A percentile compares a stretch with the other conserved stretches of the same genome.
Evolutionary conservation across 2,113 vertebrate species (phyloP).

Genomic region (Felis chaus): DNA sequence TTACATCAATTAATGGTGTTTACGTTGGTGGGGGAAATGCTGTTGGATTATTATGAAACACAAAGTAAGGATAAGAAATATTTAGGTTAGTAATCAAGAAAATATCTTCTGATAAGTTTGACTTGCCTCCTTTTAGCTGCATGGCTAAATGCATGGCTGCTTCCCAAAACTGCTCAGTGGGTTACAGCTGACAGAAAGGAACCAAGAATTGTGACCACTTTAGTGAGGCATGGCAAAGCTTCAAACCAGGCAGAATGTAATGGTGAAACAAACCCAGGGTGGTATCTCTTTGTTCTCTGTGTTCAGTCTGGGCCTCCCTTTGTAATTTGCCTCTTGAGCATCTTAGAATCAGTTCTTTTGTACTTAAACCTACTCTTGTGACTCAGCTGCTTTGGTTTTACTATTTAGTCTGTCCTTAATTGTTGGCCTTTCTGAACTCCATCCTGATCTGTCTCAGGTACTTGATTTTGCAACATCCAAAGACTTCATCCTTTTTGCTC

Average conservation of each 20-base stretch:
- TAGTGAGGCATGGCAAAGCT: neutral
- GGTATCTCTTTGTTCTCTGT: neutral
- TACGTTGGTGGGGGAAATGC: slow-evolving; percentile 26
- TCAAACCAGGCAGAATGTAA: neutral
- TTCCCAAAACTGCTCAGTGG: neutral
- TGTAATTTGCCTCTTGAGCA: neutral
- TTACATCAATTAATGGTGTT: slow-evolving; percentile 70
- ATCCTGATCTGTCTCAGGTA: neutral
- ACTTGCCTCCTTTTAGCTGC: neutral
- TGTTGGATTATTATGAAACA: slow-evolving; percentile 47
- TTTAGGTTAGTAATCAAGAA: slow-evolving; percentile 37
- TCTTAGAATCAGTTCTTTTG: neutral
- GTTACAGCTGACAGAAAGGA: slow-evolving; percentile 33
- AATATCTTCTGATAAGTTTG: neutral
- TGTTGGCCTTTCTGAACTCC: neutral
- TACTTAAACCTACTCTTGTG: neutral
- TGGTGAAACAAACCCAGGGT: neutral
- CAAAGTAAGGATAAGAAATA: slow-evolving; percentile 27
- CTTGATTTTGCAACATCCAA: neutral
- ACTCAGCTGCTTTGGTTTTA: neutral
- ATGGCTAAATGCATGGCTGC: neutral
- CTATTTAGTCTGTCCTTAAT: neutral
- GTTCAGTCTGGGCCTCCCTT: neutral
- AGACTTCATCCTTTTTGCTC: neutral
- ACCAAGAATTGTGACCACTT: slow-evolving; percentile 18